A percentile compares a stretch with the other conserved stretches of the same genome.
These are phyloP conservation scores for Heliconius congener DNA, from an alignment of 1,140 invertebrate genomes.

Conservation along the genomic window DNA sequence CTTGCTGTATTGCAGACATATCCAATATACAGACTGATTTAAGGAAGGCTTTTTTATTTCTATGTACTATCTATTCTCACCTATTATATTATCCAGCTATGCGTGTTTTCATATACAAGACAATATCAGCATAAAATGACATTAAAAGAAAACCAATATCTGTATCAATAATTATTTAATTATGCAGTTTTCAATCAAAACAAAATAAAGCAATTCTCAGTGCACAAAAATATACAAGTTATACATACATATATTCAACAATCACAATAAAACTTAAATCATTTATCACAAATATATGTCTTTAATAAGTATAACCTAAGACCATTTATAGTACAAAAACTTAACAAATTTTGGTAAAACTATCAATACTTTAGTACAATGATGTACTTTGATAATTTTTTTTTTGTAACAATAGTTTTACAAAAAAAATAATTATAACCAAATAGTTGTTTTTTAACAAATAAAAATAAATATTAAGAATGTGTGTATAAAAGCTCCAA, in stretches of 20 bases:
- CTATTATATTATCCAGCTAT: not conserved
- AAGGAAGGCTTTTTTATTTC: constrained; percentile 47
- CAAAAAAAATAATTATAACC: not conserved
- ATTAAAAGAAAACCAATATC: not conserved
- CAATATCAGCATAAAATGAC: not conserved
- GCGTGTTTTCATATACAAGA: not conserved
- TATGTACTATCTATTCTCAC: not conserved
- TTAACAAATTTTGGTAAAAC: not conserved
- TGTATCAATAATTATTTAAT: constrained; percentile 11
- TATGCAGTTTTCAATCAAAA: constrained; percentile 3
- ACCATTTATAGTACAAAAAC: not conserved
- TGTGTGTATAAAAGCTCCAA: not conserved
- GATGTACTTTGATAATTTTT: not conserved
- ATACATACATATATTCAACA: not conserved
- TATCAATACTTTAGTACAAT: not conserved
- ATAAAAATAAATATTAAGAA: not conserved
- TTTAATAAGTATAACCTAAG: not conserved
- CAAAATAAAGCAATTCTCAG: constrained; percentile 2
- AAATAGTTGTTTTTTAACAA: not conserved
- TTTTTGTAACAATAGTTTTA: not conserved
- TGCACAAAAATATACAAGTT: constrained; percentile 8
- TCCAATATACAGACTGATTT: constrained; percentile 83
- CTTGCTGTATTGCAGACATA: constrained; percentile 83
- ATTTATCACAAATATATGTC: constrained; percentile 13
- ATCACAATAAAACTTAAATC: constrained; percentile 9